Percentiles rank a stretch among this genome's conserved stretches.
Evolutionary conservation across 2,797 vertebrate species (phyloP).

Genomic region (Gymnodraco acuticeps): DNA sequence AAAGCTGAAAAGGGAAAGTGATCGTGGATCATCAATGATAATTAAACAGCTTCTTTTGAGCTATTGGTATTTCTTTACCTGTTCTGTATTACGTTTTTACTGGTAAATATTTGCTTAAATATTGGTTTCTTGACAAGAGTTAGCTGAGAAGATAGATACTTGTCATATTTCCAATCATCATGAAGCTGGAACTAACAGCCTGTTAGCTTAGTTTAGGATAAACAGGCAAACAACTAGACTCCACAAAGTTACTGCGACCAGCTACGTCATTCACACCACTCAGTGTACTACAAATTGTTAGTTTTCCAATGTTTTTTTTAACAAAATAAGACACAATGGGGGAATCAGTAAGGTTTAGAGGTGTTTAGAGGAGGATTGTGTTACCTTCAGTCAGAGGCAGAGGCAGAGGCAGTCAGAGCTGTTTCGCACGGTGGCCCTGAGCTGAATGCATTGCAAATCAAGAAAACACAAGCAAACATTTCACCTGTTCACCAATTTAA

Average conservation of each 20-base stretch:
- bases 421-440: too few species aligned
- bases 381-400: neutral
- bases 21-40: neutral
- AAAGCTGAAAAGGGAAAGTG: constrained; percentile 15
- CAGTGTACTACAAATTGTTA: neutral
- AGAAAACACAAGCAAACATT: too few species aligned
- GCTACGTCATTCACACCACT: fast-evolving
- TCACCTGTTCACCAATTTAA: too few species aligned
- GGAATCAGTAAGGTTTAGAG: neutral
- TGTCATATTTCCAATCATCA: neutral
- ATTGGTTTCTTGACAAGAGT: neutral
- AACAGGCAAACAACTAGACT: neutral
- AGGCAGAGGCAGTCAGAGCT: neutral
- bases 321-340: neutral
- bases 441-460: too few species aligned
- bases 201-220: neutral
- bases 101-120: neutral
- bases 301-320: too few species aligned
- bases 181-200: neutral
- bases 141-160: neutral
- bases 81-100: neutral
- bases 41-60: neutral
- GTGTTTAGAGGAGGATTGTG: neutral
- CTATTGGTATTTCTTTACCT: neutral
- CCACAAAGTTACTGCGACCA: neutral